Evolutionary conservation across 2,797 vertebrate genomes (phyloP).

Genomic region (Sternarchorhynchus goeldii): DNA sequence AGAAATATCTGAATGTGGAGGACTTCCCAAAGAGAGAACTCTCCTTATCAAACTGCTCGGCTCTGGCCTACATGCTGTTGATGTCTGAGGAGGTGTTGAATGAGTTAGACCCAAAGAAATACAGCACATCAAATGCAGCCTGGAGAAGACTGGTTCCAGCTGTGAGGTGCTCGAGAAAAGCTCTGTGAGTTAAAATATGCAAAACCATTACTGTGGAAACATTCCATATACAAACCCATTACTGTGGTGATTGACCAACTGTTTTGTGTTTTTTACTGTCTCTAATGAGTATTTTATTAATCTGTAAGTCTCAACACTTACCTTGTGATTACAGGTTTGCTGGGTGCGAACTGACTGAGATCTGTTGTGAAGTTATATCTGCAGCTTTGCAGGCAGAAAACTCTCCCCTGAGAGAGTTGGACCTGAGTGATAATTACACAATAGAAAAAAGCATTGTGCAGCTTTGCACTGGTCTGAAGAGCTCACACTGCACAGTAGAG

Average conservation of each 20-base stretch:
- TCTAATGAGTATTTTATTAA: too few species aligned
- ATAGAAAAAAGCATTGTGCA: slow-evolving; percentile 13
- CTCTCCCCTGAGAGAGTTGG: slow-evolving; percentile 30
- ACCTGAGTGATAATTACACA: slow-evolving; percentile 46
- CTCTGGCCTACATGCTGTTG: slow-evolving; percentile 43
- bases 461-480: slow-evolving; percentile 36
- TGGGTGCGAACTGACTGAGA: slow-evolving; percentile 42
- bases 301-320: too few species aligned
- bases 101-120: slow-evolving; percentile 43
- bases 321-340: slow-evolving; percentile 35
- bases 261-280: too few species aligned
- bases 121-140: slow-evolving; percentile 11
- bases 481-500: slow-evolving; percentile 41
- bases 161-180: slow-evolving; percentile 41
- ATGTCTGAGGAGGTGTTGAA: slow-evolving; percentile 36
- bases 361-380: slow-evolving; percentile 41
- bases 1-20: slow-evolving; percentile 16
- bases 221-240: too few species aligned
- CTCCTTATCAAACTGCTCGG: slow-evolving; percentile 47
- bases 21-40: neutral
- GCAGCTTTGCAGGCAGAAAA: slow-evolving; percentile 35
- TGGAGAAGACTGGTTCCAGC: slow-evolving; percentile 42
- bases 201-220: too few species aligned
- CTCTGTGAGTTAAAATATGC: slow-evolving; percentile 38
- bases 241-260: too few species aligned